These are phyloP conservation scores for Suncus etruscus DNA, from an alignment of 2,113 vertebrate genomes.

Conservation along the genomic window DNA sequence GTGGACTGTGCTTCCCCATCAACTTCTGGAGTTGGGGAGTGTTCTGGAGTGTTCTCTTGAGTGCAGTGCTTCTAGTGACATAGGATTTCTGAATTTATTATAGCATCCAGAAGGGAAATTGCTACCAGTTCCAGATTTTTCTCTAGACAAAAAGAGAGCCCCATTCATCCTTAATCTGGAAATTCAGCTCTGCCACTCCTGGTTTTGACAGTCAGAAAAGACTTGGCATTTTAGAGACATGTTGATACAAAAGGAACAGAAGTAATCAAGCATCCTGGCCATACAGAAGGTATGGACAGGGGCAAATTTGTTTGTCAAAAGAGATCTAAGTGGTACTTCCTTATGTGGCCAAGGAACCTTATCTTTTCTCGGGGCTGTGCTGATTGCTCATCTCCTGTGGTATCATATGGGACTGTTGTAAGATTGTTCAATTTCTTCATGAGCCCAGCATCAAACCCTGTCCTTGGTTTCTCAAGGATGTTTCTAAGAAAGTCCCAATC, in stretches of 20 bases:
- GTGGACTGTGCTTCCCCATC: too few relatives aligned
- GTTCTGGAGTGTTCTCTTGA: background rate
- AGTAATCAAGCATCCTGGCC: background rate
- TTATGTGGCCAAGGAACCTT: background rate
- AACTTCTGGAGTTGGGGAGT: too few relatives aligned
- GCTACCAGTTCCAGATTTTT: conserved; percentile 15
- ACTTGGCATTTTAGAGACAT: background rate
- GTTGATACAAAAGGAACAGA: background rate
- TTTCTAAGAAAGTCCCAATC: background rate
- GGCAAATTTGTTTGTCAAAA: background rate
- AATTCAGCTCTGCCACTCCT: background rate
- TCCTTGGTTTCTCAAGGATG: background rate
- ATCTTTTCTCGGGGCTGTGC: background rate
- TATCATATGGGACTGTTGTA: background rate
- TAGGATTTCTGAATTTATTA: conserved; percentile 7
- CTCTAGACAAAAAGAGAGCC: conserved; percentile 14
- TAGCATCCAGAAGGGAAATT: background rate
- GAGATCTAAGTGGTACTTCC: background rate
- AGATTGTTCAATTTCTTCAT: background rate
- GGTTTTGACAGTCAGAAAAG: background rate
- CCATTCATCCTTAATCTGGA: background rate
- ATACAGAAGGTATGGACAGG: background rate
- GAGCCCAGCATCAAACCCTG: background rate
- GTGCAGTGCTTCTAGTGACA: background rate
- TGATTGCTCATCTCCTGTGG: background rate